These are phyloP conservation scores for Epizoanthus fatuus DNA, from an alignment of 92 coral and sea anemone species.

Conservation along the genomic window DNA sequence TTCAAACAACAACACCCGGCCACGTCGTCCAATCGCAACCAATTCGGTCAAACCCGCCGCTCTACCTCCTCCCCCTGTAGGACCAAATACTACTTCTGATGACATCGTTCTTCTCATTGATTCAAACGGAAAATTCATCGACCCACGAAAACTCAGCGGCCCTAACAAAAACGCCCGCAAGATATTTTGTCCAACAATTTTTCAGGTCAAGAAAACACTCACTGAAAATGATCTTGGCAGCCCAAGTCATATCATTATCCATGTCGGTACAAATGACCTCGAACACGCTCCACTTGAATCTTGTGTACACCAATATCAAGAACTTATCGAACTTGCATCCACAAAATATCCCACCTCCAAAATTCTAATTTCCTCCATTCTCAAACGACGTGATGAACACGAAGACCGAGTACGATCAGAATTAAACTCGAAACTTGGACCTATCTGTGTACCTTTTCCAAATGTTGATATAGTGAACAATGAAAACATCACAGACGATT, in stretches of 20 bases:
- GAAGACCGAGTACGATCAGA: too few species aligned
- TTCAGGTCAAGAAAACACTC: background rate
- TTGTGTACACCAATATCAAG: background rate
- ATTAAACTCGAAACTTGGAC: too few species aligned
- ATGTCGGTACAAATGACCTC: slow-evolving; percentile 26
- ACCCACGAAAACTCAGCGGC: background rate
- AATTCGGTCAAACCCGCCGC: too few species aligned
- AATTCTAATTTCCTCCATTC: slow-evolving; percentile 14
- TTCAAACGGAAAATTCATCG: slow-evolving; percentile 16
- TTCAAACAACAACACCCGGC: too few species aligned
- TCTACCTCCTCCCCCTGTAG: too few species aligned
- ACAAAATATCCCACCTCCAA: slow-evolving; percentile 20
- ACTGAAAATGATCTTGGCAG: background rate
- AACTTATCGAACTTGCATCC: background rate
- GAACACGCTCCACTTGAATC: slow-evolving; percentile 10
- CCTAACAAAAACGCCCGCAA: slow-evolving; percentile 5
- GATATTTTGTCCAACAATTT: background rate
- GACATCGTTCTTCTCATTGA: slow-evolving; percentile 7
- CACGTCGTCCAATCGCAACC: too few species aligned
- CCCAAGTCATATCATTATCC: slow-evolving; percentile 15
- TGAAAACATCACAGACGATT: background rate
- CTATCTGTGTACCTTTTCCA: too few species aligned
- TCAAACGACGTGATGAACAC: slow-evolving; percentile 9
- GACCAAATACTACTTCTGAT: too few species aligned
- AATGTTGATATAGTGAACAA: background rate